Conservation (phyloP, 2,113 vertebrate genomes). For the Oenanthe oenanthe region DNA sequence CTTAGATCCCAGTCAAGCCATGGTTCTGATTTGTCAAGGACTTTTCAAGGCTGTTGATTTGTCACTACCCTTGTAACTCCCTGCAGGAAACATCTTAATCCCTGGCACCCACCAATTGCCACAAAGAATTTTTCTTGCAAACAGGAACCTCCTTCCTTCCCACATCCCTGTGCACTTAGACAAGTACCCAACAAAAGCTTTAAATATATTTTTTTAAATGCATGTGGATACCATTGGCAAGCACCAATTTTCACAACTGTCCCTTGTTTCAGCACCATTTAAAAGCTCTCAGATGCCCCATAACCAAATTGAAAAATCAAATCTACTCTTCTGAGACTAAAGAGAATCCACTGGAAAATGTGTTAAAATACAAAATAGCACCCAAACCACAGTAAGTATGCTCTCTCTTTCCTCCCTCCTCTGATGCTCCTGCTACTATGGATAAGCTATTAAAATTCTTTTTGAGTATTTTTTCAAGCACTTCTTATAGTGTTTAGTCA, state of each 20-base stretch:
- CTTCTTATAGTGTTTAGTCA: neutral
- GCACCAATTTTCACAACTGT: neutral
- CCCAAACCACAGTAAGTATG: neutral
- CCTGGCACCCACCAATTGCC: no score
- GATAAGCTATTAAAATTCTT: neutral
- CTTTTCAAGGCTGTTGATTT: neutral
- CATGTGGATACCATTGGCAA: neutral
- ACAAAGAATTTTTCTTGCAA: neutral
- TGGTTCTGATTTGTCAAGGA: neutral
- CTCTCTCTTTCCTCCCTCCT: neutral
- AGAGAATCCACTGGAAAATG: neutral
- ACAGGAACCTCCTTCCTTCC: neutral
- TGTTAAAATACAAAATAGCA: neutral
- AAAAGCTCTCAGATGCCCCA: neutral
- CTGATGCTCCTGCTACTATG: neutral
- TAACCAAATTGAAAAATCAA: neutral
- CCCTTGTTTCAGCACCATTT: neutral
- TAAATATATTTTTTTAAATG: neutral
- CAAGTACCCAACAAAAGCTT: neutral
- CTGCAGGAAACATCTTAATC: accelerated
- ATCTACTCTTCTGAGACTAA: neutral
- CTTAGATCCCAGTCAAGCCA: neutral
- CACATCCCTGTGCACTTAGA: neutral
- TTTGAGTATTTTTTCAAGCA: neutral
- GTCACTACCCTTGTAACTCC: neutral